Conservation (phyloP, 2,797 vertebrate species). For the Moxostoma hubbsi region DNA sequence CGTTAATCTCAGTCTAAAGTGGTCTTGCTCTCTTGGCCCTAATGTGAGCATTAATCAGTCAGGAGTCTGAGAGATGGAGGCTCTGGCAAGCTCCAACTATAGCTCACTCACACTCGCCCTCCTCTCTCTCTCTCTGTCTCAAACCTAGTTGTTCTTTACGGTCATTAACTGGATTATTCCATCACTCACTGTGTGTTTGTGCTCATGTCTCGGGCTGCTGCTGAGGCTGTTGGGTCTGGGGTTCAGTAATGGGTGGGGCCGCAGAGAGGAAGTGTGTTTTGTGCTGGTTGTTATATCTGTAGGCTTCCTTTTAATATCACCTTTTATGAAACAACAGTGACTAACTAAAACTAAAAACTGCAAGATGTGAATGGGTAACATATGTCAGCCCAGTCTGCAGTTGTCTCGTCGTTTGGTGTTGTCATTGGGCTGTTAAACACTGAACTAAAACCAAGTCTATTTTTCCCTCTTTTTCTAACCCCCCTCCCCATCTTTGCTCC, state of each 20-base stretch:
- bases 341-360: background rate
- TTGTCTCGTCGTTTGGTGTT: too few species aligned
- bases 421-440: background rate
- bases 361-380: background rate
- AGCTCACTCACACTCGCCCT: background rate
- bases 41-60: constrained; percentile 53
- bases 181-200: constrained; percentile 41
- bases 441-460: constrained; percentile 4
- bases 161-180: constrained; percentile 16
- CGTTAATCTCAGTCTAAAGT: constrained; percentile 43
- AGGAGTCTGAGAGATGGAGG: constrained; percentile 28
- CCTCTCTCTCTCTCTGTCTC: constrained; percentile 10
- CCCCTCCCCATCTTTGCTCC: constrained; percentile 28
- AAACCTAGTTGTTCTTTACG: constrained; percentile 40
- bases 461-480: constrained; percentile 13
- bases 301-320: background rate
- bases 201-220: constrained; percentile 54
- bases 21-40: constrained; percentile 31
- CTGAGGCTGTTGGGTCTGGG: background rate
- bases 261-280: background rate
- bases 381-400: background rate
- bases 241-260: background rate
- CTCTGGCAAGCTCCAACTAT: constrained; percentile 32
- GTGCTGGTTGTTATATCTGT: background rate
- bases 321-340: background rate